Conservation (phyloP, 2,797 vertebrate genomes). For the Alectoris magna region DNA sequence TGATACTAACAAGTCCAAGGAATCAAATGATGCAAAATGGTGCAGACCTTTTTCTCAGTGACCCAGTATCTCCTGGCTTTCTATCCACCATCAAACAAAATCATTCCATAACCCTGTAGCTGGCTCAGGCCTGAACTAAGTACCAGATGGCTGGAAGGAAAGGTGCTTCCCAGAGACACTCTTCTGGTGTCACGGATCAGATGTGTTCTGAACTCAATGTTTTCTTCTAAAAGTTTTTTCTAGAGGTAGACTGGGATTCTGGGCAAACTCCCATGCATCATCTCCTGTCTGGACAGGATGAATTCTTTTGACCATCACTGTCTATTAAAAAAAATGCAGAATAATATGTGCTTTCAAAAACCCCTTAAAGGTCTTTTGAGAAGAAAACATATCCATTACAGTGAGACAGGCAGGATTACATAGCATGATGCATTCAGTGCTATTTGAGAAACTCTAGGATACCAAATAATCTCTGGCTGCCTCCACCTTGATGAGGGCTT, state of each 20-base stretch:
- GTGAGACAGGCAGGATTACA: neutral
- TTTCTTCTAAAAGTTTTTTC: neutral
- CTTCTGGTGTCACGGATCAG: neutral
- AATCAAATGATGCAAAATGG: neutral
- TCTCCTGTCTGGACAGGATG: neutral
- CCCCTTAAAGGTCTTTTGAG: neutral
- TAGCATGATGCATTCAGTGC: neutral
- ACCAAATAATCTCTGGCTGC: neutral
- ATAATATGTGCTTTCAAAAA: neutral
- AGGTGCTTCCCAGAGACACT: neutral
- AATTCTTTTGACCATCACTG: neutral
- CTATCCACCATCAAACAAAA: neutral
- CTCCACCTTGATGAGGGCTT: neutral
- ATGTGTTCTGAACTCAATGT: neutral
- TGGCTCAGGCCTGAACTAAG: neutral
- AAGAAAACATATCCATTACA: neutral
- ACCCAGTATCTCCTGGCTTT: neutral
- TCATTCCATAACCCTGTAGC: neutral
- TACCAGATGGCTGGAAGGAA: neutral
- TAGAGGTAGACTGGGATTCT: neutral
- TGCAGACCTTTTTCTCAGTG: neutral
- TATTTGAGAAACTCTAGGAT: neutral
- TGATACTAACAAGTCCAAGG: neutral
- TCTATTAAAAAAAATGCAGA: neutral
- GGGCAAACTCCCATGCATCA: fast-evolving